Base-by-base conservation (phyloP, 2,888 invertebrate genomes). In the Abrostola tripartita region DNA sequence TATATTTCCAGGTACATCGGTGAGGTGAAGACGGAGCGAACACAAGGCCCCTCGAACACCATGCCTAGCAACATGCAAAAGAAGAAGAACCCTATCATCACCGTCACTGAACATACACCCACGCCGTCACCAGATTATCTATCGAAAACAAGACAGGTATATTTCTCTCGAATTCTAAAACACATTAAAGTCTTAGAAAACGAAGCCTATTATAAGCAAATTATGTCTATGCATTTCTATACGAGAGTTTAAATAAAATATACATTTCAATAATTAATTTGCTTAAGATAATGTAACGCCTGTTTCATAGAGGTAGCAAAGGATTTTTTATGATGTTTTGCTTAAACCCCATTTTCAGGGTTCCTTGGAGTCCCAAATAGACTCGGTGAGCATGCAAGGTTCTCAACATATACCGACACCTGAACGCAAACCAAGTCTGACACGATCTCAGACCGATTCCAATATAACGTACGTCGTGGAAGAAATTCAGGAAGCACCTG, bases 81-180 rank as follows among this genome's bases (percentile, higher is more conserved):
- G 74, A 97, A 97, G 68, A 96, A 97, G 60, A 98, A 98, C 91
- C 99, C 99, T 0, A 99, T 99, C 59, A 99, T 99, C 65, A 99
- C 99, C 0, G 98, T 99, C 8, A 99, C 99, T 0, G 98, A 99
- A 86, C 99, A 99, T 85, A 98, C 98, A 0, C 99, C 99, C 0
- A 97, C 97, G 5, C 98, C 98, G 0, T 98, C 98, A 0, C 98
- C 98, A 0, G 98, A 98, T 88, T 98, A 97, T 84, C 95, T 98
- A 76, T 92, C 93, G 0, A 96, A 97, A 84, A 94, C 95, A 0
- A 95, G 97, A 94, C 98, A 92, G 76, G 93, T 92, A n/a, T 24
- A 35, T 38, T 36, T 10, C 10, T 35, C 40, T 24, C 1, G 4
- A 24, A 36, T 42, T 47, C 24, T 24, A 24, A 1, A 24, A 24